phyloP scores from a whole-genome alignment of 30 jellyfish, hydroid and myxozoan species.

The Cassiopea andromeda region DNA sequence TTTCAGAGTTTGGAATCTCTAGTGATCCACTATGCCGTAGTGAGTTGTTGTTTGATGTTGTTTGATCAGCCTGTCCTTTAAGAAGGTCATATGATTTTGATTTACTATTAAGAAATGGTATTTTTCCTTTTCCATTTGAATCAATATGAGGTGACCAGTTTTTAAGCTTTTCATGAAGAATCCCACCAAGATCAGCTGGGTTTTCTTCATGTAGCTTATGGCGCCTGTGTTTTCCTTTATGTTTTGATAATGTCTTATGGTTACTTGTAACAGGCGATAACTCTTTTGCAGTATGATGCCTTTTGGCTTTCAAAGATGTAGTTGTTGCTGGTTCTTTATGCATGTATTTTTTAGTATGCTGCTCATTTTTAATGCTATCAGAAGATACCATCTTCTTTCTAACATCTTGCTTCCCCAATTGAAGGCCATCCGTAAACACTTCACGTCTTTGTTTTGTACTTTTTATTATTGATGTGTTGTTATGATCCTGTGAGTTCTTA shows the following conservation, averaged over 20 bases:
- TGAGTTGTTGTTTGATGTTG: background rate
- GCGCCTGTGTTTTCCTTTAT: constrained; percentile 12
- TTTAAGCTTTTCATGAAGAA: constrained; percentile 18
- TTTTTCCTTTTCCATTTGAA: constrained; percentile 11
- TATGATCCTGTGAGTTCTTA: background rate
- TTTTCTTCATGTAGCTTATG: constrained; percentile 49
- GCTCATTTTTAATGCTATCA: background rate
- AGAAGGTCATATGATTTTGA: constrained; percentile 46
- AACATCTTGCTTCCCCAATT: background rate
- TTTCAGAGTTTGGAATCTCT: constrained; percentile 26
- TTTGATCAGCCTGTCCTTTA: constrained; percentile 18
- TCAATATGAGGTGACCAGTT: constrained; percentile 13
- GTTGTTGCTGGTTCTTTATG: background rate
- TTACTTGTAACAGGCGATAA: constrained; percentile 27
- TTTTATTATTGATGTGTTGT: constrained; percentile 11
- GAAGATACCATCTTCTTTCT: constrained; percentile 18
- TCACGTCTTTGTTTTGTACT: constrained; percentile 36
- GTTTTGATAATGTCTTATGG: constrained; percentile 10
- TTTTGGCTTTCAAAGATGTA: background rate
- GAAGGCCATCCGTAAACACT: constrained; percentile 19
- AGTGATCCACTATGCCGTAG: background rate
- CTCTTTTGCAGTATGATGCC: constrained; percentile 56
- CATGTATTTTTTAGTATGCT: background rate
- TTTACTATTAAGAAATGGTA: constrained; percentile 32
- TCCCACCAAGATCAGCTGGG: constrained; percentile 51